Percentiles rank a stretch among this genome's conserved stretches.
Conservation (phyloP, 2,113 vertebrate genomes). For the Tympanuchus pallidicinctus region DNA sequence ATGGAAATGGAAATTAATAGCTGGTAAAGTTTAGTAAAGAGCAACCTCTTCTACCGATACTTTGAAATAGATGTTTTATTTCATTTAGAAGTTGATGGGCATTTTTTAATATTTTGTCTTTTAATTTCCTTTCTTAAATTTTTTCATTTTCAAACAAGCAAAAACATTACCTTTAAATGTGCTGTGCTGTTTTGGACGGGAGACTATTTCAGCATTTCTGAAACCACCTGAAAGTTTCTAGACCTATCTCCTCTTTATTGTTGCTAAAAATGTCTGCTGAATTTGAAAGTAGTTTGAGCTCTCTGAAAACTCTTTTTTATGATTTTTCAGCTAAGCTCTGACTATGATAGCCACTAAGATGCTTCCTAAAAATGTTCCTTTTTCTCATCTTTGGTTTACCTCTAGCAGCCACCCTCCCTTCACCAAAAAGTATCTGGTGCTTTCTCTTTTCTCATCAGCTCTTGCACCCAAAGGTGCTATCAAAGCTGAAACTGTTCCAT, state of each 20-base stretch:
- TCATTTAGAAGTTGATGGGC: background rate
- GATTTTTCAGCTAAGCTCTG: background rate
- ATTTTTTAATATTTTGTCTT: background rate
- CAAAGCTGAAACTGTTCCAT: accelerated
- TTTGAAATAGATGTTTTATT: slow-evolving; percentile 17
- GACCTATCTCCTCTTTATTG: background rate
- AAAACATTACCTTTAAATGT: background rate
- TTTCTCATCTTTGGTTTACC: background rate
- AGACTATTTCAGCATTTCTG: background rate
- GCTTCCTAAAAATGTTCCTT: background rate
- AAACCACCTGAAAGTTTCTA: background rate
- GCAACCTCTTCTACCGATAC: background rate
- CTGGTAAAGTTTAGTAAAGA: background rate
- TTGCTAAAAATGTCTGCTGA: slow-evolving; percentile 13
- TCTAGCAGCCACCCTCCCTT: background rate
- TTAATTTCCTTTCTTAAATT: background rate
- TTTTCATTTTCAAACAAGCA: background rate
- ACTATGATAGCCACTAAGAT: background rate
- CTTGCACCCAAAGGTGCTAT: background rate
- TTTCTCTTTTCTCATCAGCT: background rate
- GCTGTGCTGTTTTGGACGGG: background rate
- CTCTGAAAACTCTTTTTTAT: background rate
- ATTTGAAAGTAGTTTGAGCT: slow-evolving; percentile 29
- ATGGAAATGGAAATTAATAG: slow-evolving; percentile 16
- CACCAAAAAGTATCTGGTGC: background rate